These are phyloP conservation scores for Brachionus sp. DNA, from an alignment of 1,140 invertebrate species.

Conservation along the genomic window DNA sequence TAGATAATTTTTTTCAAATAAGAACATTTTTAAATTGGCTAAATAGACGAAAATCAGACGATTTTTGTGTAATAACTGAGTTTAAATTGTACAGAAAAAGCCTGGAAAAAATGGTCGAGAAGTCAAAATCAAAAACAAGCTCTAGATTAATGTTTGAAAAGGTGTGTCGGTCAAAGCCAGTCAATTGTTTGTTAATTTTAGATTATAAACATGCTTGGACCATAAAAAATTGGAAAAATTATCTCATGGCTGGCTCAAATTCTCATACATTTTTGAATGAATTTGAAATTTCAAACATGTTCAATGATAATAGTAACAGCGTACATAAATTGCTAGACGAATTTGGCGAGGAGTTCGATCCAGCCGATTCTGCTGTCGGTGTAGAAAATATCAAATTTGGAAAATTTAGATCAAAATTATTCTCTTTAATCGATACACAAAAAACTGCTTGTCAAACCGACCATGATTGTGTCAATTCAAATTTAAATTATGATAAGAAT, in stretches of 20 bases:
- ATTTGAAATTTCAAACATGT: constrained; percentile 9
- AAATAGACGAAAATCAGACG: constrained; percentile 1
- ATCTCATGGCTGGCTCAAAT: neutral
- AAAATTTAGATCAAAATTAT: constrained; percentile 12
- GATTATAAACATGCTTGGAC: constrained; percentile 19
- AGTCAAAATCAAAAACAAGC: neutral
- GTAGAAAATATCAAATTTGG: neutral
- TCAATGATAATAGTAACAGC: neutral
- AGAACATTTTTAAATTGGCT: constrained; percentile 7
- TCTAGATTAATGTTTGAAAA: neutral
- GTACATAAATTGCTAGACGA: neutral
- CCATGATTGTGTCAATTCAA: neutral
- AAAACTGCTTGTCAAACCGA: neutral
- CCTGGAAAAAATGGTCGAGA: neutral
- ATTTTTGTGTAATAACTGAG: constrained; percentile 6
- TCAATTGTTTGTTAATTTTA: neutral
- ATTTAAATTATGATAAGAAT: neutral
- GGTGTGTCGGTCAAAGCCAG: neutral
- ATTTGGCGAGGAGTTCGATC: constrained; percentile 12
- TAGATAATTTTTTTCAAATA: constrained; percentile 1
- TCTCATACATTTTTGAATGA: constrained; percentile 14
- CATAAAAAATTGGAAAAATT: constrained; percentile 16
- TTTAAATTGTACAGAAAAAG: constrained; percentile 30
- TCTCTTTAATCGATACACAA: neutral
- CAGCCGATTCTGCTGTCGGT: neutral